Evolutionary conservation across 2,888 invertebrate genomes (phyloP).

Genomic region (Plutella xylostella): DNA sequence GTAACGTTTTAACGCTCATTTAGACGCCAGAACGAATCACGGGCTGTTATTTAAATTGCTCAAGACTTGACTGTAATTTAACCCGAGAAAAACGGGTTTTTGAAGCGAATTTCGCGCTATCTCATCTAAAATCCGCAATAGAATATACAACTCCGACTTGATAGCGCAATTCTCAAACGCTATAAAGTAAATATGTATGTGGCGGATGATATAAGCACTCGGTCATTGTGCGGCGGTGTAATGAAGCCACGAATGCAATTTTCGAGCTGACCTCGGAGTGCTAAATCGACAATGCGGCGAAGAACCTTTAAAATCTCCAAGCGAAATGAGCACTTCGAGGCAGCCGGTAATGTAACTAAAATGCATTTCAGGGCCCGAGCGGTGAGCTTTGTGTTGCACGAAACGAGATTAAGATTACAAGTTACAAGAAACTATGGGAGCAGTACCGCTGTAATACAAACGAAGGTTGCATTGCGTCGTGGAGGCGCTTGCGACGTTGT

Average conservation of each 20-base stretch:
- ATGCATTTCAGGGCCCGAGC: constrained; percentile 47
- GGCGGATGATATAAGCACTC: constrained; percentile 22
- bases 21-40: constrained; percentile 39
- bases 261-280: constrained; percentile 30
- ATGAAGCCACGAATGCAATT: constrained; percentile 46
- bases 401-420: constrained; percentile 44
- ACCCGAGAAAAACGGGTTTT: constrained; percentile 36
- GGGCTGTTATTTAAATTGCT: constrained; percentile 46
- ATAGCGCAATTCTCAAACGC: constrained; percentile 28
- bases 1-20: constrained; percentile 38
- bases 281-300: constrained; percentile 23
- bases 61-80: constrained; percentile 37
- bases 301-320: constrained; percentile 30
- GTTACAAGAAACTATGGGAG: constrained; percentile 22
- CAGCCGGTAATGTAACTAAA: constrained; percentile 40
- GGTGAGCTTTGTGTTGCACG: constrained; percentile 46
- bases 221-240: constrained; percentile 37
- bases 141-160: constrained; percentile 7
- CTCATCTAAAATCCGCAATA: constrained; percentile 26
- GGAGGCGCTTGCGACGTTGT: constrained; percentile 29
- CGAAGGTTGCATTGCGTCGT: constrained; percentile 17
- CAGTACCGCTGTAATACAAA: constrained; percentile 17
- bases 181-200: constrained; percentile 21
- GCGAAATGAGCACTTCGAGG: constrained; percentile 42
- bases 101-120: constrained; percentile 37